Percentiles rank a stretch among this genome's conserved stretches.
Conservation (phyloP, 2,888 invertebrate genomes). For the Chesias legatella region DNA sequence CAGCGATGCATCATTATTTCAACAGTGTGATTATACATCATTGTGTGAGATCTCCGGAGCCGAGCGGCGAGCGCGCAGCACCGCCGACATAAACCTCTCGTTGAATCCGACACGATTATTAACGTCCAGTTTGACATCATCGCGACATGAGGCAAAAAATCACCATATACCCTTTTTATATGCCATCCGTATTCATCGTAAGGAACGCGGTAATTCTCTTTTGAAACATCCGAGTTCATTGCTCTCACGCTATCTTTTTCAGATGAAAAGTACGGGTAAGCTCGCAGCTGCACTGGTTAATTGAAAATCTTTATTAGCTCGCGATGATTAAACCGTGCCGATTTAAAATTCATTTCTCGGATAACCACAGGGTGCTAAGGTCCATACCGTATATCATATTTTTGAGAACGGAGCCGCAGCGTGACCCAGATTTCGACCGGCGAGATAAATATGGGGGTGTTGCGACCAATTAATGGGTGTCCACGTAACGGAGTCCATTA, state of each 20-base stretch:
- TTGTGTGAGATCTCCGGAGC: constrained; percentile 33
- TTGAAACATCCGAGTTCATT: constrained; percentile 42
- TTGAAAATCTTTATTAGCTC: constrained; percentile 51
- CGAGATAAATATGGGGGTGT: constrained; percentile 42
- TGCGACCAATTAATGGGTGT: constrained; percentile 33
- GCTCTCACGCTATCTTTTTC: constrained; percentile 35
- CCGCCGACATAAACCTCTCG: constrained; percentile 18
- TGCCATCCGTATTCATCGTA: constrained; percentile 33
- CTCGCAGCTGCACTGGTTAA: constrained; percentile 40
- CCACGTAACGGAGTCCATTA: constrained; percentile 45
- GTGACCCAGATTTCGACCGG: constrained; percentile 51
- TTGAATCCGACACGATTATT: constrained; percentile 11
- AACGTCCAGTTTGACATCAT: constrained; percentile 31
- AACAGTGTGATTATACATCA: constrained; percentile 42
- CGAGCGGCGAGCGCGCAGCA: constrained; percentile 19
- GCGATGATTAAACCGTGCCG: constrained; percentile 46
- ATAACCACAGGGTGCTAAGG: constrained; percentile 48
- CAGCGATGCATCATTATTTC: constrained; percentile 40
- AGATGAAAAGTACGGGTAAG: constrained; percentile 36
- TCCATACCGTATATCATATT: constrained; percentile 43
- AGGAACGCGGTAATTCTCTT: constrained; percentile 32
- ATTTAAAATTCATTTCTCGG: constrained; percentile 39
- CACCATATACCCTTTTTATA: constrained; percentile 28
- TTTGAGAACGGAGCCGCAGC: constrained; percentile 43
- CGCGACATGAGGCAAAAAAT: constrained; percentile 31